Conservation (phyloP, 2,113 vertebrate species). For the Fulmarus glacialis region DNA sequence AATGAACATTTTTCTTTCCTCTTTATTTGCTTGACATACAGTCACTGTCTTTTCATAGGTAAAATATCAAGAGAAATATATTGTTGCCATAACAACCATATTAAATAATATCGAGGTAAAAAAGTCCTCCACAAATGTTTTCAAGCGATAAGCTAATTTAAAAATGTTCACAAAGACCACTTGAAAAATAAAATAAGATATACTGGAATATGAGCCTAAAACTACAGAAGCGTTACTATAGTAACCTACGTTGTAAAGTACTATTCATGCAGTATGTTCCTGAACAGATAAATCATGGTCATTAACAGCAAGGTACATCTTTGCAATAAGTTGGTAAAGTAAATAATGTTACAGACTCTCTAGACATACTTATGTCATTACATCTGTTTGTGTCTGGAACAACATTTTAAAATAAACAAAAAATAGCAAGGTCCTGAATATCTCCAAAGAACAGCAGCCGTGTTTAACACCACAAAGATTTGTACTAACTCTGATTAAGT, state of each 20-base stretch:
- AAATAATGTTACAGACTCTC: constrained; percentile 18
- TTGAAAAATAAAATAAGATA: constrained; percentile 39
- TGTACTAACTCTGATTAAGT: neutral
- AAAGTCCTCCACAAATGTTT: constrained; percentile 50
- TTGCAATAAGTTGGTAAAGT: neutral
- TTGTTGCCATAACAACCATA: constrained; percentile 54
- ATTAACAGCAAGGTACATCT: constrained; percentile 19
- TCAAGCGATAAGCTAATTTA: constrained; percentile 67
- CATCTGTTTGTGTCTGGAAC: neutral
- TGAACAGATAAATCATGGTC: constrained; percentile 39
- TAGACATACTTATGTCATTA: neutral
- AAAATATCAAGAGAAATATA: constrained; percentile 37
- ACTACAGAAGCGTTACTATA: constrained; percentile 53
- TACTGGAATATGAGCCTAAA: constrained; percentile 22
- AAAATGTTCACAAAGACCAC: constrained; percentile 37
- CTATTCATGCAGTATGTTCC: constrained; percentile 2
- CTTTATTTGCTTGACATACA: constrained; percentile 4
- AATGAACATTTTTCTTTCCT: neutral
- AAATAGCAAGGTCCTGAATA: neutral
- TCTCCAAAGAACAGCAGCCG: neutral
- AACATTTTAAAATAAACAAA: neutral
- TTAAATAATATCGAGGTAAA: constrained; percentile 58
- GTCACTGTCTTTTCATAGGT: neutral
- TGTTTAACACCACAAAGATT: neutral
- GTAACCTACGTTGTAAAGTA: constrained; percentile 18